Evolutionary conservation across 1,140 invertebrate species (phyloP).

Genomic region (Pseudomyrmex flavicornis): DNA sequence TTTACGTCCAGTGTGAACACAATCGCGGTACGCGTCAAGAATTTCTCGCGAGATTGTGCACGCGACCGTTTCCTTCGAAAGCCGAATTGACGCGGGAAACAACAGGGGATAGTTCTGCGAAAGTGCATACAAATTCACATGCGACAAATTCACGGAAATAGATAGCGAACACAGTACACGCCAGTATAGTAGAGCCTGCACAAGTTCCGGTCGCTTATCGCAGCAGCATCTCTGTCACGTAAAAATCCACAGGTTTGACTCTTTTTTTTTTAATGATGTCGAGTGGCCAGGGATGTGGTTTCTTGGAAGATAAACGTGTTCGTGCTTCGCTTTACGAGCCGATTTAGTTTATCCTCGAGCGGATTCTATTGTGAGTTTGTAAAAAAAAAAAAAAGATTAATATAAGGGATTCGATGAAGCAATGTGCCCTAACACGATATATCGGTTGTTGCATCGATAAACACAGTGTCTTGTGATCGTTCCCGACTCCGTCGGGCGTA

Average conservation of each 20-base stretch:
- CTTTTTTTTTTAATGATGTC: too few species aligned
- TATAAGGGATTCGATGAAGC: neutral
- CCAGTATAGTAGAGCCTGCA: too few species aligned
- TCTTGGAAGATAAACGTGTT: too few species aligned
- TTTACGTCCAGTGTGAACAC: neutral
- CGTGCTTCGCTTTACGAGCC: too few species aligned
- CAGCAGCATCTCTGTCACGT: too few species aligned
- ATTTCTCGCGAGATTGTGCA: constrained; percentile 50
- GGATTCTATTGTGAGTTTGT: too few species aligned
- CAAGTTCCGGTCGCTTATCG: too few species aligned
- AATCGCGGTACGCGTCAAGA: constrained; percentile 27
- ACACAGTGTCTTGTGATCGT: constrained; percentile 20
- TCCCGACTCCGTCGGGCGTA: neutral
- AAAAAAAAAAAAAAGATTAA: too few species aligned
- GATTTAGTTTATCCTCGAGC: too few species aligned
- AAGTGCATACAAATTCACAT: constrained; percentile 34
- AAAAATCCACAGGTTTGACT: too few species aligned
- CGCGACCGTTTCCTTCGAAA: neutral
- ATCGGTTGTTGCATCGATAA: constrained; percentile 10
- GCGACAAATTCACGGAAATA: constrained; percentile 27
- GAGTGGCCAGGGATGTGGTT: too few species aligned
- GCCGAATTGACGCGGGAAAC: constrained; percentile 8
- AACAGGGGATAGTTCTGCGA: constrained; percentile 33
- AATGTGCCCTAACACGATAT: neutral
- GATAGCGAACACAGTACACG: neutral